Evolutionary conservation across 2,113 vertebrate genomes (phyloP).

Genomic region (Gobius niger): DNA sequence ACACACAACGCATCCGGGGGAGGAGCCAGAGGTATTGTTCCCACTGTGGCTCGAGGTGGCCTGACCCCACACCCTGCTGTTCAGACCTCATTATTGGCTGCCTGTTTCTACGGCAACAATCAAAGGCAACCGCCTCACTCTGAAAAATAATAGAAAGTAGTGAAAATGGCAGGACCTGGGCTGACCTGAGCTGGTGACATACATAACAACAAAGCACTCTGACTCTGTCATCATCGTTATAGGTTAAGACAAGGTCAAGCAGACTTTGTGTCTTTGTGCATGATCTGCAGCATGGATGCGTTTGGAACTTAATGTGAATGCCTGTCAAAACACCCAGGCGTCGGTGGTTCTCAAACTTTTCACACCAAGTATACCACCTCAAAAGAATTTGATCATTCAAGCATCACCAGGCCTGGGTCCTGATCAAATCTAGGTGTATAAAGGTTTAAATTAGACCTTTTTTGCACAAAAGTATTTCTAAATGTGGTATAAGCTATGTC

Average conservation of each 20-base stretch:
- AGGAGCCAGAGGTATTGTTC: conserved; percentile 60
- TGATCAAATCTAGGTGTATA: no score
- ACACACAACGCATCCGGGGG: conserved; percentile 42
- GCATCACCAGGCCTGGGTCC: no score
- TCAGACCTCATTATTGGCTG: conserved; percentile 63
- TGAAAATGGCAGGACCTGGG: conserved; percentile 34
- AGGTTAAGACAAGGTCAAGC: neutral
- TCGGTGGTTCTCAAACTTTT: no score
- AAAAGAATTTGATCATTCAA: no score
- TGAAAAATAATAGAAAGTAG: conserved; percentile 36
- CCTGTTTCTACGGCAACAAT: conserved; percentile 46
- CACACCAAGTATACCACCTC: no score
- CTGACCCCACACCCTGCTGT: conserved; percentile 68
- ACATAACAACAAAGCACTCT: neutral
- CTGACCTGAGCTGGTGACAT: conserved; percentile 11
- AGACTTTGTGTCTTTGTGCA: neutral
- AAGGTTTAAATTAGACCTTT: no score
- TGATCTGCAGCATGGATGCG: neutral
- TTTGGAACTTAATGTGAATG: neutral
- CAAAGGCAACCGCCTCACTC: conserved; percentile 10
- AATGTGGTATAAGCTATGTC: no score
- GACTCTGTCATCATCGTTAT: neutral
- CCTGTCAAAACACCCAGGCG: neutral
- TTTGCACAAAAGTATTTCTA: no score
- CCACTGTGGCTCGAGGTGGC: conserved; percentile 69